phyloP scores from a whole-genome alignment of 2,888 invertebrate species.

The Poecilobothrus nobilitatus region DNA sequence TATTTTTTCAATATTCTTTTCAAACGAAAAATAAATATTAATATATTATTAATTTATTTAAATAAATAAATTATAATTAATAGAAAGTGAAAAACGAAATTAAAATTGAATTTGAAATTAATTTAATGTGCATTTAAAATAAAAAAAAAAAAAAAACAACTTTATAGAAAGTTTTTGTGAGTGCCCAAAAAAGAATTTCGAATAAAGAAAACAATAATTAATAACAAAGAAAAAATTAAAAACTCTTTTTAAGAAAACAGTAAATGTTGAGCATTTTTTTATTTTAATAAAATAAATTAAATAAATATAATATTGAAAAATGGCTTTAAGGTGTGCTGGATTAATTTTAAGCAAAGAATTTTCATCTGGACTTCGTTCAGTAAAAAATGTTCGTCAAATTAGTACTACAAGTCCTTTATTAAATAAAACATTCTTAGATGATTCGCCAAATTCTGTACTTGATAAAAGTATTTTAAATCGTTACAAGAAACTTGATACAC shows the following conservation, averaged over 20 bases:
- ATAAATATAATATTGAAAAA: slow-evolving; percentile 21
- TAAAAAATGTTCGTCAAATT: slow-evolving; percentile 20
- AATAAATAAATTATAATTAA: not conserved
- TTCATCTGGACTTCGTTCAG: slow-evolving; percentile 7
- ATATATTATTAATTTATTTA: not conserved
- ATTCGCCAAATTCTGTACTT: slow-evolving; percentile 74
- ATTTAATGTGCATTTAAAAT: not conserved
- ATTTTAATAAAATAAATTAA: slow-evolving; percentile 14
- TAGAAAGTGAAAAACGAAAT: not conserved
- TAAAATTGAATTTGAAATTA: not conserved
- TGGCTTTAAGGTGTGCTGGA: slow-evolving; percentile 41
- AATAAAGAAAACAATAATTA: not conserved
- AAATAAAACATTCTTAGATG: slow-evolving; percentile 25
- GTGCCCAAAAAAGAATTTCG: not conserved
- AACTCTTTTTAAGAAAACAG: not conserved
- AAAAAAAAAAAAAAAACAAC: not conserved
- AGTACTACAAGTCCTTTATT: slow-evolving; percentile 23
- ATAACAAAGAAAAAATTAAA: not conserved
- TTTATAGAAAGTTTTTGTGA: not conserved
- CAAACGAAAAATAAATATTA: not conserved
- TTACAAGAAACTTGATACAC: slow-evolving; percentile 58
- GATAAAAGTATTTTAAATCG: slow-evolving; percentile 63
- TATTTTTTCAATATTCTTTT: not conserved
- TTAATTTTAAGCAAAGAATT: slow-evolving; percentile 37
- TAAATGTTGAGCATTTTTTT: not conserved